Conservation (phyloP, 2,797 vertebrate genomes). For the Coendou prehensilis region DNA sequence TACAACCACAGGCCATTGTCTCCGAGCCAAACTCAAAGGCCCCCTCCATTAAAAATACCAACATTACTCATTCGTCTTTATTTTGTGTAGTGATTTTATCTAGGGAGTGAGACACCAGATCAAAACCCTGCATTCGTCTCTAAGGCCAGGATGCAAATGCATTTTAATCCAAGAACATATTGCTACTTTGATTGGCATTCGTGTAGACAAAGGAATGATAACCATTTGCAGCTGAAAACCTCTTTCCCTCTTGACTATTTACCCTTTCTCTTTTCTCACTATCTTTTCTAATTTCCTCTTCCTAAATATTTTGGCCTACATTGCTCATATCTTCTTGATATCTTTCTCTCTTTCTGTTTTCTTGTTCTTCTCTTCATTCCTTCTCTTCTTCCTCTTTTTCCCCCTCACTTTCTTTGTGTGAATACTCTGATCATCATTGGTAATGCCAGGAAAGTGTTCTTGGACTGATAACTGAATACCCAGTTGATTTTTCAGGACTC, state of each 20-base stretch:
- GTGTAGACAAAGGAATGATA: constrained; percentile 51
- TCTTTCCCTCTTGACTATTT: not conserved
- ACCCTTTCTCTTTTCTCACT: not conserved
- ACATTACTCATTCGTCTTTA: constrained; percentile 74
- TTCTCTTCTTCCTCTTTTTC: not conserved
- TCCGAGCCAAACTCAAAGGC: constrained; percentile 76
- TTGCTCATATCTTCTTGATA: not conserved
- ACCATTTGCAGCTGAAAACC: not conserved
- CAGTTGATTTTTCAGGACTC: not conserved
- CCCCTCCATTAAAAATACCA: constrained; percentile 70
- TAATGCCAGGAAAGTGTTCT: not conserved
- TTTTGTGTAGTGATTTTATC: constrained; percentile 55
- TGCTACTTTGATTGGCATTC: constrained; percentile 41
- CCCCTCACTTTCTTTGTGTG: not conserved
- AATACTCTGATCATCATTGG: not conserved
- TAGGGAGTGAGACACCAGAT: constrained; percentile 3
- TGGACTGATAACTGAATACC: constrained; percentile 53
- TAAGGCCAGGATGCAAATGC: not conserved
- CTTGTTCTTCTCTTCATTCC: not conserved
- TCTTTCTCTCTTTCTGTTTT: not conserved
- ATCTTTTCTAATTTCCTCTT: not conserved
- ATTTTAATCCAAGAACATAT: constrained; percentile 55
- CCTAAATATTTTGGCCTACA: not conserved
- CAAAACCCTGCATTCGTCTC: not conserved
- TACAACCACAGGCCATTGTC: constrained; percentile 74